Conservation (phyloP, 2,113 vertebrate species). For the Solea solea region DNA sequence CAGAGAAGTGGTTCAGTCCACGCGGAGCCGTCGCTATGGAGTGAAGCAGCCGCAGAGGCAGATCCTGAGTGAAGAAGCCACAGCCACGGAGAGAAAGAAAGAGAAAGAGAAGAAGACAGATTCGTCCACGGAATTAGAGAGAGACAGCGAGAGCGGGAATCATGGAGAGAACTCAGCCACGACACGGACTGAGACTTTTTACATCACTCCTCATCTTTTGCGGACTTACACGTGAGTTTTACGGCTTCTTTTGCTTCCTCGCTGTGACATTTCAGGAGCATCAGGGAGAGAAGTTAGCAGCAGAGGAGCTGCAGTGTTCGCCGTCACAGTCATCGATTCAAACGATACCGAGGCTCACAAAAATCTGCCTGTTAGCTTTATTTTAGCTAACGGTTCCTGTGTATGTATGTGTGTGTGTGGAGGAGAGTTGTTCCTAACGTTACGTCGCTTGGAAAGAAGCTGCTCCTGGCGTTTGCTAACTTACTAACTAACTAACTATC, state of each 20-base stretch:
- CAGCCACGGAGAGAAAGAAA: conserved; percentile 31
- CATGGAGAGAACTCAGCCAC: conserved; percentile 71
- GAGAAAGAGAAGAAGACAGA: conserved; percentile 35
- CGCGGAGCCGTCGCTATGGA: conserved; percentile 69
- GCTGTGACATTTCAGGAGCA: neutral
- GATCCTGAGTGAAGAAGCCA: neutral
- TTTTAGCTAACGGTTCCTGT: conserved; percentile 24
- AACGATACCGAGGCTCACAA: too few relatives aligned
- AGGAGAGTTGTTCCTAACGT: neutral
- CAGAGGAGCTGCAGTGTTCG: neutral
- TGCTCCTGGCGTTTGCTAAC: neutral
- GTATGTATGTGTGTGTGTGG: neutral
- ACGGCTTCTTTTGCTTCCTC: neutral
- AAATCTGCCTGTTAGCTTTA: conserved; percentile 8
- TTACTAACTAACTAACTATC: too few relatives aligned
- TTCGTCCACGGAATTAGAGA: conserved; percentile 16
- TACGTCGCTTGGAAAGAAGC: conserved; percentile 14
- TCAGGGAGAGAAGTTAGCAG: conserved; percentile 35
- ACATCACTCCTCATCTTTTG: conserved; percentile 59
- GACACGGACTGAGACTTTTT: conserved; percentile 56
- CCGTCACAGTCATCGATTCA: conserved; percentile 11
- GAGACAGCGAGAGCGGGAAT: conserved; percentile 14
- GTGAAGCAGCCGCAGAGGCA: conserved; percentile 32
- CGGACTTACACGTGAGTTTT: conserved; percentile 75
- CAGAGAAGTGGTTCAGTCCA: conserved; percentile 72